A percentile compares a stretch with the other conserved stretches of the same genome.
Conservation (phyloP, 2,113 vertebrate species). For the Amphilophus citrinellus region DNA sequence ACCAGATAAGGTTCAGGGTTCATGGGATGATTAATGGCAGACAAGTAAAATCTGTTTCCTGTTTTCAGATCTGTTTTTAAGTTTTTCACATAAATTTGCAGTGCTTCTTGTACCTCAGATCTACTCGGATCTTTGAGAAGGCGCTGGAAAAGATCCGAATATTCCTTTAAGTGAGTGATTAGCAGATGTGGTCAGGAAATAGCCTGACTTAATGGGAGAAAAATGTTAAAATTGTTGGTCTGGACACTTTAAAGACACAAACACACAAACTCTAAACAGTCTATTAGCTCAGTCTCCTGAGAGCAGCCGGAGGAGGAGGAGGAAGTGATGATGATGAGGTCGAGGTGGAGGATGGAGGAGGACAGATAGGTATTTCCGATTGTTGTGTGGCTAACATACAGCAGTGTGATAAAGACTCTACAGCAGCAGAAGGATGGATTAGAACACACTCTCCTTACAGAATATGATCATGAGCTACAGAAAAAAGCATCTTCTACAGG, state of each 20-base stretch:
- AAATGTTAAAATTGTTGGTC: not conserved
- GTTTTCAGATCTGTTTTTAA: not conserved
- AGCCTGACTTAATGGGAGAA: not conserved
- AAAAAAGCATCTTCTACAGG: not conserved
- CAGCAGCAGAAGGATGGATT: not conserved
- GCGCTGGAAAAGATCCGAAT: not conserved
- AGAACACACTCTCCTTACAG: not conserved
- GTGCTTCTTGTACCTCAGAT: not conserved
- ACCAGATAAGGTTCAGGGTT: not conserved
- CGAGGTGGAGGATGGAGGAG: not conserved
- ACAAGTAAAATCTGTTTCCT: not conserved
- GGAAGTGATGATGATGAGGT: constrained; percentile 16
- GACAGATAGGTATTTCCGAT: constrained; percentile 44
- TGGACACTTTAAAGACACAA: constrained; percentile 12
- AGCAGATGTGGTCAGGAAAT: not conserved
- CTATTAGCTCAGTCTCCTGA: constrained; percentile 47
- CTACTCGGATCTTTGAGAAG: not conserved
- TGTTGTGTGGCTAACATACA: constrained; percentile 44
- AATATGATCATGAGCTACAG: not conserved
- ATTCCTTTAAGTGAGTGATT: not conserved
- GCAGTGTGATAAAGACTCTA: constrained; percentile 12
- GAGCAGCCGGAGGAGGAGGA: constrained; percentile 6
- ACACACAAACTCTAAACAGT: constrained; percentile 55
- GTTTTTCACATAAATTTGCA: not conserved
- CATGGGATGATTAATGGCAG: not conserved